Conservation (phyloP, 2,113 vertebrate species). For the Riparia riparia region DNA sequence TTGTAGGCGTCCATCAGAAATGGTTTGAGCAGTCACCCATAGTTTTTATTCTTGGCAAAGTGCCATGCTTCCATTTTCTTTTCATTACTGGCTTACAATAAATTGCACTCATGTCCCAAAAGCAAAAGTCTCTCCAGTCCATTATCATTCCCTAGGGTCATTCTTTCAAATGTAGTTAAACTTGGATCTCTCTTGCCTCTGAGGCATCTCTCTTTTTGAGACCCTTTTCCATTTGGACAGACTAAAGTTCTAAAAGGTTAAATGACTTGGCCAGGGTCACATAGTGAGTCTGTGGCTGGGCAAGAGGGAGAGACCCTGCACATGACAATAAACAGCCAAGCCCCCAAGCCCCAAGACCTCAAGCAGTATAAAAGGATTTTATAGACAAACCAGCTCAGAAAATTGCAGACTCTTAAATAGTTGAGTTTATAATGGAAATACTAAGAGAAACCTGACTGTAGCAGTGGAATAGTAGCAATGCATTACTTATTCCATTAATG, state of each 20-base stretch:
- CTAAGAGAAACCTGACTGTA: constrained; percentile 42
- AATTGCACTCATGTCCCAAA: constrained; percentile 57
- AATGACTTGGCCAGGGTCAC: constrained; percentile 10
- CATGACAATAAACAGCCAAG: not conserved
- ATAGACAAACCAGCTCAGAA: constrained; percentile 14
- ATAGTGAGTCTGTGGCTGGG: not conserved
- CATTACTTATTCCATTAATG: constrained; percentile 74
- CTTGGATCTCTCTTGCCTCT: constrained; percentile 1
- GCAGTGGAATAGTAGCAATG: constrained; percentile 42
- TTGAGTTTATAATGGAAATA: constrained; percentile 52
- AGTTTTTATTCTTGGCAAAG: constrained; percentile 34
- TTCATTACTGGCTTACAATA: constrained; percentile 46
- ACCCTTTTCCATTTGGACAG: constrained; percentile 2
- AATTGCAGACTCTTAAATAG: constrained; percentile 42
- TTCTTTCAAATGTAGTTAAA: constrained; percentile 37
- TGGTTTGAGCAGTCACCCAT: not conserved
- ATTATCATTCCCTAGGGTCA: constrained; percentile 48
- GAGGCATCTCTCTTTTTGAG: not conserved
- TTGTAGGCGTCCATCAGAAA: not conserved
- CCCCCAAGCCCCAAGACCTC: not conserved
- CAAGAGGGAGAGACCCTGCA: not conserved
- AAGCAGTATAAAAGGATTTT: constrained; percentile 35
- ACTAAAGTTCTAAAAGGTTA: constrained; percentile 6
- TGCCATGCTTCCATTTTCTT: constrained; percentile 47
- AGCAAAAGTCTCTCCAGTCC: constrained; percentile 22